phyloP scores from a whole-genome alignment of 1,140 invertebrate species.

The Brachionus rubens region DNA sequence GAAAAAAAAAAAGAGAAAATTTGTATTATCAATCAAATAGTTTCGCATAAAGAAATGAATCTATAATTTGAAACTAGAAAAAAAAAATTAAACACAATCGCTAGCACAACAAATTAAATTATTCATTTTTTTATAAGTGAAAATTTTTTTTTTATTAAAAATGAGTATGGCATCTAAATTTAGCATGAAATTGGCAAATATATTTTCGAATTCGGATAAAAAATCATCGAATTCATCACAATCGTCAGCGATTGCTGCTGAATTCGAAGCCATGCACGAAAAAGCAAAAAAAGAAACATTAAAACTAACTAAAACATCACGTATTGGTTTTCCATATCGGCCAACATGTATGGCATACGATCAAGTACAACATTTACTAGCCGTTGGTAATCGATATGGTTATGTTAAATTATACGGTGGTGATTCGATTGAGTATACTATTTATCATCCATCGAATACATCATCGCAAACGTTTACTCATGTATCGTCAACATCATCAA shows the following conservation, averaged over 20 bases:
- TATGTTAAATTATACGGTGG: conserved; percentile 80
- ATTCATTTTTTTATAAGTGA: not conserved
- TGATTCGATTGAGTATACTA: conserved; percentile 42
- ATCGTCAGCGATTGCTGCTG: not conserved
- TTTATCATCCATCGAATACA: conserved; percentile 27
- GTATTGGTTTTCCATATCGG: conserved; percentile 96
- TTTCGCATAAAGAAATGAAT: not conserved
- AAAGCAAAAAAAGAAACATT: conserved; percentile 44
- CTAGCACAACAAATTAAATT: conserved; percentile 4
- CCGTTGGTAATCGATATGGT: conserved; percentile 91
- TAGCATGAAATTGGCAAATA: conserved; percentile 45
- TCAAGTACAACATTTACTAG: conserved; percentile 90
- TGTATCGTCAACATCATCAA: not conserved
- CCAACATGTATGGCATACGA: conserved; percentile 94
- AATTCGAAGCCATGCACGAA: conserved; percentile 43
- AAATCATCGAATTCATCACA: not conserved
- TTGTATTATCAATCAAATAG: conserved; percentile 35
- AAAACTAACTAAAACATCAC: conserved; percentile 72
- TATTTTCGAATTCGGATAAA: conserved; percentile 44
- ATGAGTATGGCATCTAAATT: conserved; percentile 46
- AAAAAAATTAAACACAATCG: conserved; percentile 6
- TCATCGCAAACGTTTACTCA: not conserved
- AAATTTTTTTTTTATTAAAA: not conserved
- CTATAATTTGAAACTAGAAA: conserved; percentile 26
- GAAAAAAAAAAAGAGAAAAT: conserved; percentile 12